Conservation (phyloP, 1,140 invertebrate genomes). For the Halictus rubicundus region DNA sequence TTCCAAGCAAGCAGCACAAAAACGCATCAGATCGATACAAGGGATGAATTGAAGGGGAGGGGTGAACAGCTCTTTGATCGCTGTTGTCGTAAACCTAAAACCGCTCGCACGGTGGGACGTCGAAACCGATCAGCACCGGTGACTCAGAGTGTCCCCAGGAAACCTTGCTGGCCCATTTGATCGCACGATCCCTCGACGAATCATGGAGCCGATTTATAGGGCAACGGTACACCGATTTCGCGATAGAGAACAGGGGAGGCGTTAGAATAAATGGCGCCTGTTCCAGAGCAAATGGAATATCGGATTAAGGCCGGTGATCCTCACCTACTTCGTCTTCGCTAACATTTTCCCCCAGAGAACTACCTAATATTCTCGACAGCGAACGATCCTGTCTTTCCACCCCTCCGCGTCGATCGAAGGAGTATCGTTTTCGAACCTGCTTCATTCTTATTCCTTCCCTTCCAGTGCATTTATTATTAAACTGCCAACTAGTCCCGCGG, state of each 20-base stretch:
- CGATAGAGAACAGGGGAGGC: neutral
- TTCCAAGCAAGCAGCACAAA: no score
- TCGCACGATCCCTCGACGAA: neutral
- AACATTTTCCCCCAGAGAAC: neutral
- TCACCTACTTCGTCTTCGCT: neutral
- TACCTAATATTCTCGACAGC: constrained; percentile 1
- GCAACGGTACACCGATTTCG: neutral
- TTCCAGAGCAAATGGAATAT: neutral
- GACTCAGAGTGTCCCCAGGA: no score
- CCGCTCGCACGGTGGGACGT: no score
- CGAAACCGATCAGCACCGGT: no score
- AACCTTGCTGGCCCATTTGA: neutral
- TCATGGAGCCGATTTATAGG: neutral
- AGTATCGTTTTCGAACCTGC: no score
- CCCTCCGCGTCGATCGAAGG: neutral
- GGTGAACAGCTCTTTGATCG: no score
- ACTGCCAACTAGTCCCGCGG: no score
- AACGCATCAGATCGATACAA: no score
- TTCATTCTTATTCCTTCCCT: no score
- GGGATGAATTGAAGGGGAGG: no score
- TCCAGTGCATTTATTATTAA: no score
- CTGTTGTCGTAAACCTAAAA: no score
- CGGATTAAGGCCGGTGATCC: neutral
- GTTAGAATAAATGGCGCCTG: neutral
- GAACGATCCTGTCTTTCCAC: neutral